phyloP scores from a whole-genome alignment of 2,113 vertebrate genomes.

The Cnemophilus loriae region DNA sequence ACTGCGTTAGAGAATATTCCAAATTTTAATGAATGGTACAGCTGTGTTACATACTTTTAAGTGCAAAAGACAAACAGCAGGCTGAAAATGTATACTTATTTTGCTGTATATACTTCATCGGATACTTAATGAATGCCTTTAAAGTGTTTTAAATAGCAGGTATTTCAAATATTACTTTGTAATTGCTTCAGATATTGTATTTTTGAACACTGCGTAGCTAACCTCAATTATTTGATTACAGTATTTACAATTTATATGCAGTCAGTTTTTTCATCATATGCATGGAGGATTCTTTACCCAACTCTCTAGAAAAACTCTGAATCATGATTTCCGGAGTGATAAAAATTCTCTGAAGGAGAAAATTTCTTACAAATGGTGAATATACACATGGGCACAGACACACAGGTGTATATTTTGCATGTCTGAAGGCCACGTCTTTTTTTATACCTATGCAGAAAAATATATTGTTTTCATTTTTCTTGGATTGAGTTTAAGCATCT shows the following conservation, averaged over 20 bases:
- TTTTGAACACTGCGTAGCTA: neutral
- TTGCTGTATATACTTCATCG: neutral
- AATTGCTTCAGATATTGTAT: neutral
- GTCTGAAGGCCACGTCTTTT: neutral
- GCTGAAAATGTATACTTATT: neutral
- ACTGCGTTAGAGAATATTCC: neutral
- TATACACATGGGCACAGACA: fast-evolving
- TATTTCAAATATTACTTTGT: neutral
- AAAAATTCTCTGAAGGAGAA: neutral
- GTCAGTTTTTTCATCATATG: neutral
- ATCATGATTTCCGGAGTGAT: neutral
- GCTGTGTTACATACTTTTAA: neutral
- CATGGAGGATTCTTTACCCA: neutral
- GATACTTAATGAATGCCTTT: neutral
- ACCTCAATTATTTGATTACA: neutral
- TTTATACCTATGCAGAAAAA: neutral
- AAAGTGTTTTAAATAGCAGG: neutral
- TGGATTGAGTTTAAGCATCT: neutral
- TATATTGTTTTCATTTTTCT: neutral
- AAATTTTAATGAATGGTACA: neutral
- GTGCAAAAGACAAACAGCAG: neutral
- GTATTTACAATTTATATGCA: neutral
- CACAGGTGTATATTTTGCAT: neutral
- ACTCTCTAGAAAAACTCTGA: neutral
- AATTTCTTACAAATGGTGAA: neutral